Evolutionary conservation across 2,113 vertebrate species (phyloP), one percentile per base, ranked within the genome.

Genomic region (Jacana jacana): DNA sequence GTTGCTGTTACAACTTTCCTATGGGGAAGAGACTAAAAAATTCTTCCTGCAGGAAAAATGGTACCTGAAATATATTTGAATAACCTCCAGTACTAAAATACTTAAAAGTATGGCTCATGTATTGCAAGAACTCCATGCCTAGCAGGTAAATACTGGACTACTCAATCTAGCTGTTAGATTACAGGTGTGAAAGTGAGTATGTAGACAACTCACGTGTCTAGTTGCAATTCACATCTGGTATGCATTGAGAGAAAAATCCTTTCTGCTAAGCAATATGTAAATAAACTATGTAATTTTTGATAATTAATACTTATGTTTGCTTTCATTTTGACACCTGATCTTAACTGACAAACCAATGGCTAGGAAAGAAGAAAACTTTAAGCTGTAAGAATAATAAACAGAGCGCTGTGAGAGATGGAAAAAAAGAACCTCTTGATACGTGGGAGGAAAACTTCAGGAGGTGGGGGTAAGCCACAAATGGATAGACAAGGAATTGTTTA

Each of bases 301-400:
- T 96, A 93, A 89, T 51, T 82, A 57, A 85, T 83, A 61, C 37
- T 89, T 92, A 54, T 63, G 57, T 86, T 92, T 94, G 66, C 65
- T 92, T 89, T 93, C 58, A 14, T 79, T 90, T 66, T 93, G 92
- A 80, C 73, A 76, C n/a, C 90, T 88, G 44, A 94, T 81, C 49
- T 19, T 70, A 95, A 77, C 66, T 85, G 86, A 82, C 92, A 91
- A 91, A 81, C 37, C 13, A 2, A 55, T 42, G 61, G 44, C 42
- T 72, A 86, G 63, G n/a, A 77, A 95, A 66, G 60, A 85, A 70
- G 72, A 89, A 89, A 91, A 84, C 58, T 65, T 88, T 79, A 89
- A 87, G 61, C 65, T 85, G 25, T 33, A 95, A 89, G 61, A 93
- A 93, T 63, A 96, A 96, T 91, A 95, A 95, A 85, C 65, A 89